phyloP scores from a whole-genome alignment of 2,888 invertebrate species.

The Rhagonycha fulva region DNA sequence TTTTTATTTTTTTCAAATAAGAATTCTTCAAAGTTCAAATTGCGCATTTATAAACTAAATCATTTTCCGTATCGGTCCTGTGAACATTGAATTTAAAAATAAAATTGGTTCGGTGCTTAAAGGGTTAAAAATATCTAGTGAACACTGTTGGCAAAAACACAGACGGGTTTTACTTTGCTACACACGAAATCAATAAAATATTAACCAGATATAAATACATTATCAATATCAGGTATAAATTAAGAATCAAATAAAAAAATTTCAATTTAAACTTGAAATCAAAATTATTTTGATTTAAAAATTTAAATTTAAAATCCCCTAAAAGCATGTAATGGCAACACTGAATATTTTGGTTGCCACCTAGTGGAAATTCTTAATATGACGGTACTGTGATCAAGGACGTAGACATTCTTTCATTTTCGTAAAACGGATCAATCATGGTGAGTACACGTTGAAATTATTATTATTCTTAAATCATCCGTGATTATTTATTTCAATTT shows the following conservation, averaged over 20 bases:
- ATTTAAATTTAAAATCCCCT: background rate
- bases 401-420: background rate
- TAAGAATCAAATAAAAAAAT: background rate
- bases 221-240: no score
- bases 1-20: no score
- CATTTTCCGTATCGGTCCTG: no score
- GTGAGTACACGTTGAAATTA: background rate
- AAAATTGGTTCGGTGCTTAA: no score
- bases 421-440: background rate
- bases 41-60: no score
- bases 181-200: no score
- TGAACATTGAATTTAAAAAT: no score
- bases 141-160: no score
- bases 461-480: background rate
- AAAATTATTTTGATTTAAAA: background rate
- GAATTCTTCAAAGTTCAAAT: no score
- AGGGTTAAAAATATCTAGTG: no score
- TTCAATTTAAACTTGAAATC: background rate
- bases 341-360: background rate
- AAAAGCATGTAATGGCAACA: background rate
- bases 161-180: no score
- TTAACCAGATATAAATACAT: no score
- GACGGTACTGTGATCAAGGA: background rate
- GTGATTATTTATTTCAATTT: background rate
- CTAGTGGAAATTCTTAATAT: background rate